Percentiles rank a stretch among this genome's conserved stretches.
phyloP scores from a whole-genome alignment of 2,113 vertebrate genomes.

The Syrrhaptes paradoxus region DNA sequence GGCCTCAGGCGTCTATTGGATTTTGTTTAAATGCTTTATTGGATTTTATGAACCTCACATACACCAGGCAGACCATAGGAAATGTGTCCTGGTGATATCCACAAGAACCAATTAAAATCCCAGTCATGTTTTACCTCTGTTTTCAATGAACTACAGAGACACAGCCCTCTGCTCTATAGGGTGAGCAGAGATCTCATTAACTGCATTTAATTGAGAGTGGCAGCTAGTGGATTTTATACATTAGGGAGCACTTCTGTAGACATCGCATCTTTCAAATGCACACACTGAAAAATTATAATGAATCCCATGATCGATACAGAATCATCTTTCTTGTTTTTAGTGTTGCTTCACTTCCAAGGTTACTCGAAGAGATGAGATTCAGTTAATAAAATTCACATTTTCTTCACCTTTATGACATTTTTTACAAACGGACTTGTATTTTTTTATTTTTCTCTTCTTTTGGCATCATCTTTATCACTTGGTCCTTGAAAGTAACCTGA shows the following conservation, averaged over 20 bases:
- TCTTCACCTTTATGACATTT: not conserved
- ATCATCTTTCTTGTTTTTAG: constrained; percentile 32
- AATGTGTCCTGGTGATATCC: constrained; percentile 14
- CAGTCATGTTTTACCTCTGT: constrained; percentile 32
- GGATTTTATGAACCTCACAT: constrained; percentile 50
- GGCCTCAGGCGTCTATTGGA: constrained; percentile 24
- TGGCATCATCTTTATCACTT: not conserved
- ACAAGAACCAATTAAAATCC: constrained; percentile 57
- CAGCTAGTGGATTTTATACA: constrained; percentile 62
- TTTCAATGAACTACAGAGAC: constrained; percentile 35
- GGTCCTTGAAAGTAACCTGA: not conserved
- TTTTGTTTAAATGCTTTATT: constrained; percentile 62
- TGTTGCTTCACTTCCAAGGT: constrained; percentile 28
- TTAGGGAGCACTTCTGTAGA: constrained; percentile 64
- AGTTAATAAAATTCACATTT: constrained; percentile 52
- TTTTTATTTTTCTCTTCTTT: not conserved
- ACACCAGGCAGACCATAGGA: constrained; percentile 9
- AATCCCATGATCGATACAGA: constrained; percentile 57
- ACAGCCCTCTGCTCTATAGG: not conserved
- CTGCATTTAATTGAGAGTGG: constrained; percentile 62
- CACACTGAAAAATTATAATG: constrained; percentile 62
- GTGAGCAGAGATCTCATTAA: constrained; percentile 63
- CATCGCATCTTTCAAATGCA: constrained; percentile 37
- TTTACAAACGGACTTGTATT: not conserved
- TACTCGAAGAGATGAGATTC: not conserved